phyloP scores from a whole-genome alignment of 2,797 vertebrate genomes.

The Clamator glandarius region DNA sequence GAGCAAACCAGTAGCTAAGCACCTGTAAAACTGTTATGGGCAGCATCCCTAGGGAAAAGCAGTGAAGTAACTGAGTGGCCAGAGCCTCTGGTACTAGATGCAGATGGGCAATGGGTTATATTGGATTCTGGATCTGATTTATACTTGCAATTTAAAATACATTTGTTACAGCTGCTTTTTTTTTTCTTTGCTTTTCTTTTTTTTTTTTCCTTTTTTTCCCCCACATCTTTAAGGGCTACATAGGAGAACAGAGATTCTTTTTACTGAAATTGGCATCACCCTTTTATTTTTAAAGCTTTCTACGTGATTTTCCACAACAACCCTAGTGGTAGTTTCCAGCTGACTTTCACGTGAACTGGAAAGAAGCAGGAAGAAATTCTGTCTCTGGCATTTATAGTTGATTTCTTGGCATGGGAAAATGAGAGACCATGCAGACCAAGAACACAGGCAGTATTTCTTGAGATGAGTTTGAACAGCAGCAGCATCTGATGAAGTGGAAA shows the following conservation, averaged over 20 bases:
- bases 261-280: slow-evolving; percentile 38
- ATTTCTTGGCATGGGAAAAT: slow-evolving; percentile 64
- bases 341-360: slow-evolving; percentile 65
- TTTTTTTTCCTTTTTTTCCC: not conserved
- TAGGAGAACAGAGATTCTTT: slow-evolving; percentile 58
- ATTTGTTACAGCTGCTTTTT: slow-evolving; percentile 12
- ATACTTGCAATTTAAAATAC: slow-evolving; percentile 26
- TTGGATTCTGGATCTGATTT: slow-evolving; percentile 19
- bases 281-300: slow-evolving; percentile 3
- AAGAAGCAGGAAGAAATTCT: slow-evolving; percentile 62
- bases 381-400: slow-evolving; percentile 33
- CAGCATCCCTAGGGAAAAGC: not conserved
- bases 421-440: not conserved
- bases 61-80: not conserved
- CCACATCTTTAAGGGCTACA: not conserved
- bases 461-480: slow-evolving; percentile 48
- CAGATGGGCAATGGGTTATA: not conserved
- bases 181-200: not conserved
- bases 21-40: not conserved
- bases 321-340: slow-evolving; percentile 33
- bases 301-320: slow-evolving; percentile 56
- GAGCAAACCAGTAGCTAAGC: not conserved
- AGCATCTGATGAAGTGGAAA: slow-evolving; percentile 54
- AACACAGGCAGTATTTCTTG: slow-evolving; percentile 61
- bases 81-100: not conserved